phyloP scores from a whole-genome alignment of 2,797 vertebrate genomes.

The Pygocentrus nattereri region DNA sequence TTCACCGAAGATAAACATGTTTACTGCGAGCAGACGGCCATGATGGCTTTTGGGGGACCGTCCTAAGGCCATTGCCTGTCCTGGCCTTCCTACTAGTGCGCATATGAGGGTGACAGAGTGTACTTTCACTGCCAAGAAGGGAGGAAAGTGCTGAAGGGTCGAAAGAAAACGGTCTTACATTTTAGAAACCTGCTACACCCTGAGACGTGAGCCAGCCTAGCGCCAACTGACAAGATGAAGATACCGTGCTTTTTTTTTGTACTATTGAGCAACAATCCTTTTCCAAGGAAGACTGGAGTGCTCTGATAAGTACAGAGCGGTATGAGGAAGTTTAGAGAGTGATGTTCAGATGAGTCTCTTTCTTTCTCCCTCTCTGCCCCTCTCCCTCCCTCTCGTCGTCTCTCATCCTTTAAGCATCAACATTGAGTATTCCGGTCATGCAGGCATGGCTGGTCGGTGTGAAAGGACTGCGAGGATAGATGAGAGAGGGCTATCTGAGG shows the following conservation, averaged over 20 bases:
- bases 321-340: constrained; percentile 26
- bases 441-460: constrained; percentile 31
- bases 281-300: constrained; percentile 10
- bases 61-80: constrained; percentile 31
- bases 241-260: neutral
- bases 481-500: constrained; percentile 34
- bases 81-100: constrained; percentile 19
- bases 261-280: constrained; percentile 9
- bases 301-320: constrained; percentile 9
- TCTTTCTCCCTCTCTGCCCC: neutral
- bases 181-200: neutral
- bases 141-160: neutral
- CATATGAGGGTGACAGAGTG: neutral
- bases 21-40: constrained; percentile 41
- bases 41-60: constrained; percentile 13
- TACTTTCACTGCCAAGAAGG: constrained; percentile 13
- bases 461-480: constrained; percentile 18
- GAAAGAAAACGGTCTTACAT: neutral
- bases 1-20: constrained; percentile 53
- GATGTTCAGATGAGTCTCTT: constrained; percentile 17
- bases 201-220: neutral
- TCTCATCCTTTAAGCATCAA: constrained; percentile 21
- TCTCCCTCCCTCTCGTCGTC: neutral
- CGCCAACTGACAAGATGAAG: constrained; percentile 4
- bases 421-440: constrained; percentile 30